phyloP scores from a whole-genome alignment of 2,113 vertebrate genomes.

The Meles meles region DNA sequence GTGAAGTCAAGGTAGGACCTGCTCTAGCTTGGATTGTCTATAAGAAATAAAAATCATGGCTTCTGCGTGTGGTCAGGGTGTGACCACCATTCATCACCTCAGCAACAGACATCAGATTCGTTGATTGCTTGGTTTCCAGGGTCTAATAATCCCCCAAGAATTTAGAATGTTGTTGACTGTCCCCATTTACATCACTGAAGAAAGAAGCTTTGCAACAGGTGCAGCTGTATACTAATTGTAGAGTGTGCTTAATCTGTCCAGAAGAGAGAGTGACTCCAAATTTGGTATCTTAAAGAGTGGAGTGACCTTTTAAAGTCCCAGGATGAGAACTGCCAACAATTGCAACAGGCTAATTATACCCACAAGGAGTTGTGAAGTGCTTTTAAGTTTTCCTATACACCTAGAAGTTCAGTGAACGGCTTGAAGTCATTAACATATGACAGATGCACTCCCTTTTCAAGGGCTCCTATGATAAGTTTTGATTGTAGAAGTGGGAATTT shows the following conservation, averaged over 20 bases:
- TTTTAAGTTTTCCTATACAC: conserved; percentile 72
- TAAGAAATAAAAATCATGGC: not conserved
- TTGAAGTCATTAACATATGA: conserved; percentile 73
- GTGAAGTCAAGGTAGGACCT: not conserved
- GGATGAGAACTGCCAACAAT: conserved; percentile 71
- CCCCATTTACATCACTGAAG: conserved; percentile 69
- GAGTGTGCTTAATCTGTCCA: conserved; percentile 65
- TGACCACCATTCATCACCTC: conserved; percentile 56
- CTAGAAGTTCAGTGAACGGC: conserved; percentile 54
- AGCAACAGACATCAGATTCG: conserved; percentile 29
- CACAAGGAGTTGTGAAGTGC: conserved; percentile 73
- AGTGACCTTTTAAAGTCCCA: conserved; percentile 76
- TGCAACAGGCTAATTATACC: conserved; percentile 78
- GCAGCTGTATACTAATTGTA: conserved; percentile 68
- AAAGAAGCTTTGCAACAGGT: conserved; percentile 73
- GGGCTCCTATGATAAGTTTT: conserved; percentile 70
- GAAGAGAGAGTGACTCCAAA: conserved; percentile 68
- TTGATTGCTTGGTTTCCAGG: conserved; percentile 49
- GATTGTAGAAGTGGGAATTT: conserved; percentile 77
- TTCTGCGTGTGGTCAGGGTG: conserved; percentile 46
- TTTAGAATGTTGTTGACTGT: conserved; percentile 69
- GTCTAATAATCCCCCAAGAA: conserved; percentile 71
- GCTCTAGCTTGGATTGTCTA: not conserved
- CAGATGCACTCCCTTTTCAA: conserved; percentile 70
- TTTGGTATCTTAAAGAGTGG: conserved; percentile 72